A percentile compares a stretch with the other conserved stretches of the same genome.
Evolutionary conservation across 2,797 vertebrate genomes (phyloP).

Genomic region (Sylvilagus floridanus): DNA sequence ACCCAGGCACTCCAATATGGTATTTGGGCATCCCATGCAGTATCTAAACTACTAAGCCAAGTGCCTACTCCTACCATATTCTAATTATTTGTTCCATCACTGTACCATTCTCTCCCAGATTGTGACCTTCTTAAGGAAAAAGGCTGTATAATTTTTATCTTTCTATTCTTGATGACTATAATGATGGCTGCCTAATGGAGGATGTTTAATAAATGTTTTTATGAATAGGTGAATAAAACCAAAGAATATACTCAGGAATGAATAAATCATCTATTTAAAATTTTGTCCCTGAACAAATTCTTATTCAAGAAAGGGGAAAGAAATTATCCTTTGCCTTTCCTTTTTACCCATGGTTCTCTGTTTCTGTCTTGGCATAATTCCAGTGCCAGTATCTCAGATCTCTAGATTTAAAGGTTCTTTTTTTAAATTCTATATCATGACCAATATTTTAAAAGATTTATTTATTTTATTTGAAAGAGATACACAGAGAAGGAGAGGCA

Average conservation of each 20-base stretch:
- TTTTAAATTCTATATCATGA: too few relatives aligned
- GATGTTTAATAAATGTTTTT: not conserved
- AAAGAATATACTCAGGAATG: not conserved
- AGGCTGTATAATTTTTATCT: not conserved
- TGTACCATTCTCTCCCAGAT: not conserved
- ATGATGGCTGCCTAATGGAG: not conserved
- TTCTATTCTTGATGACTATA: not conserved
- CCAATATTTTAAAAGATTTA: too few relatives aligned
- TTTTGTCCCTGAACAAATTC: not conserved
- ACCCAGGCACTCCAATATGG: too few relatives aligned
- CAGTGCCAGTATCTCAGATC: not conserved
- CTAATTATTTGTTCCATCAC: not conserved
- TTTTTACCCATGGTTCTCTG: not conserved
- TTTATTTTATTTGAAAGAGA: too few relatives aligned
- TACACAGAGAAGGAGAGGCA: too few relatives aligned
- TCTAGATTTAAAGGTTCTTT: not conserved
- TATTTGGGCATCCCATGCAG: too few relatives aligned
- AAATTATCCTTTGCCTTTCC: not conserved
- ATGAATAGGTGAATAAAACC: not conserved
- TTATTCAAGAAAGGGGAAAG: not conserved
- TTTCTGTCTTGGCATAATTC: not conserved
- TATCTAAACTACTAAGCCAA: too few relatives aligned
- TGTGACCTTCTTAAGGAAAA: slow-evolving; percentile 26
- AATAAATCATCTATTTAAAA: not conserved
- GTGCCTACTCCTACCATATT: not conserved